Percentiles rank a stretch among this genome's conserved stretches.
Conservation (phyloP, 2,797 vertebrate genomes). For the Adelosebastes latens region DNA sequence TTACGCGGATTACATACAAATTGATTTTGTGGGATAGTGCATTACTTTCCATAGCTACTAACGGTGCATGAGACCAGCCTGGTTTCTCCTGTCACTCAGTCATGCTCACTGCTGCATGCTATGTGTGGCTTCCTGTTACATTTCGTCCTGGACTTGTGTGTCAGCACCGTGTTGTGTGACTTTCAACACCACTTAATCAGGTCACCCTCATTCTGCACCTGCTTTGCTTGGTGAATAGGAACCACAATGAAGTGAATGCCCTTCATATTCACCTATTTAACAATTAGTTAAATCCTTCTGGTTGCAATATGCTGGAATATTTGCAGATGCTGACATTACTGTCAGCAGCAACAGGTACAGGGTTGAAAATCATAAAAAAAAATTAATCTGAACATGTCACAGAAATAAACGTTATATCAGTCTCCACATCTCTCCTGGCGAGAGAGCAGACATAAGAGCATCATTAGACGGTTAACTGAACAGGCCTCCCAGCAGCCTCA, state of each 20-base stretch:
- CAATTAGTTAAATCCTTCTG: background rate
- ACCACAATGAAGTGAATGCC: background rate
- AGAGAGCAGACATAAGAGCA: background rate
- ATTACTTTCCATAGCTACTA: no score
- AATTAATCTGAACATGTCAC: background rate
- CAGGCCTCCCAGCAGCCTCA: background rate
- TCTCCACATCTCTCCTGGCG: background rate
- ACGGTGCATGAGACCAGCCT: no score
- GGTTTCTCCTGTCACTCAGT: no score
- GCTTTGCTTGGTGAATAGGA: background rate
- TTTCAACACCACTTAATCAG: conserved; percentile 36
- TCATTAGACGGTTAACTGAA: background rate
- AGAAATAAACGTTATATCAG: background rate
- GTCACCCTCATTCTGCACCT: conserved; percentile 12
- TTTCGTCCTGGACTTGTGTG: background rate
- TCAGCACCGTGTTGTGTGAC: conserved; percentile 9
- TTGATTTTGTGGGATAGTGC: no score
- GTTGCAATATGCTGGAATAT: no score
- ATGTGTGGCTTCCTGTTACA: conserved; percentile 3
- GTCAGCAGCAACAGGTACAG: no score
- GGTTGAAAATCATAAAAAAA: no score
- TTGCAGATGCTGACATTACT: background rate
- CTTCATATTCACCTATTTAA: background rate
- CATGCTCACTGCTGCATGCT: background rate
- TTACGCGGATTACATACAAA: no score